These are phyloP conservation scores for Platysteira castanea DNA, from an alignment of 2,113 vertebrate species.

Conservation along the genomic window DNA sequence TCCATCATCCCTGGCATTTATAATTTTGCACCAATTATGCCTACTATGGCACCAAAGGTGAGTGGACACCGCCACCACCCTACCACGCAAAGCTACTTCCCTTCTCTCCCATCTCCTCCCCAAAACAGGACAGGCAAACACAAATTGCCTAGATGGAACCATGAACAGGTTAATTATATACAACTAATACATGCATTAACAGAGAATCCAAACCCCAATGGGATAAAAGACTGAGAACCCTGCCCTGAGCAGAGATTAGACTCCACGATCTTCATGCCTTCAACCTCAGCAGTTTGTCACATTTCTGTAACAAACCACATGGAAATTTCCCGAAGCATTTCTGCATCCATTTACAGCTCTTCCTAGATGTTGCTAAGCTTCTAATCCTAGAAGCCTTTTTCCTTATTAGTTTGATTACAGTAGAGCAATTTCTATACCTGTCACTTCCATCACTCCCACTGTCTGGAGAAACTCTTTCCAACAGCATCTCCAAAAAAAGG, in stretches of 20 bases:
- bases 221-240: neutral
- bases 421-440: neutral
- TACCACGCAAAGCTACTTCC: accelerated
- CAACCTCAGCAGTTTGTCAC: neutral
- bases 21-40: neutral
- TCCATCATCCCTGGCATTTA: neutral
- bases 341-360: neutral
- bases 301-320: neutral
- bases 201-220: neutral
- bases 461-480: neutral
- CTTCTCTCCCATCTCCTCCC: neutral
- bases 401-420: neutral
- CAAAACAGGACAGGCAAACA: neutral
- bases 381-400: neutral
- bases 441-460: neutral
- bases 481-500: neutral
- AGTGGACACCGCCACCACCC: neutral
- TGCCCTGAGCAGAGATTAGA: neutral
- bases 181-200: neutral
- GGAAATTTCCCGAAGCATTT: neutral
- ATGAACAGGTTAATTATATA: neutral
- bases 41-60: neutral
- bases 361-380: neutral
- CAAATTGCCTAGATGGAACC: neutral
- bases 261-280: accelerated